Percentiles rank a stretch among this genome's conserved stretches.
Conservation (phyloP, 2,888 invertebrate genomes). For the Lepidochrysops patricia region DNA sequence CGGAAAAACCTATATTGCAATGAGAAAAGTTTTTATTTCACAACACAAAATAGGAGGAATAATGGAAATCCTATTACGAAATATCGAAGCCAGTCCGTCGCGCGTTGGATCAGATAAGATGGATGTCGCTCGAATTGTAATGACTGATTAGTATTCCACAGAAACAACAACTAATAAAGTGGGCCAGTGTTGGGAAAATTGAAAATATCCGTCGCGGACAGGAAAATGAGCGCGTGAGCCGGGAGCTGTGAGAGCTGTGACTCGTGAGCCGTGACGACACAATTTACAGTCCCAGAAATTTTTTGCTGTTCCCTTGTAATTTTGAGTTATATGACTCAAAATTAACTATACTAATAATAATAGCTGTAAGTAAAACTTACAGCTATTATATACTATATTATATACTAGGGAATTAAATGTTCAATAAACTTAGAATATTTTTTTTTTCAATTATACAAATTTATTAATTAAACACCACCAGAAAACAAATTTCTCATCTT, state of each 20-base stretch:
- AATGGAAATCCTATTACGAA: conserved; percentile 6
- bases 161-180: conserved; percentile 71
- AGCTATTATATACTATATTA: no score
- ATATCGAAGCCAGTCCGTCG: not conserved
- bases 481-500: not conserved
- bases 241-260: no score
- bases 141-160: conserved; percentile 64
- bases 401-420: no score
- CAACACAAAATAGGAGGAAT: not conserved
- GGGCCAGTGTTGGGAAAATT: conserved; percentile 64
- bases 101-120: conserved; percentile 20
- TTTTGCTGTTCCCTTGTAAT: not conserved
- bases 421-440: no score
- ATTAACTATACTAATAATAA: no score
- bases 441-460: no score
- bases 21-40: not conserved
- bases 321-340: no score
- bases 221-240: conserved; percentile 68
- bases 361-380: no score
- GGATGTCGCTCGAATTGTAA: conserved; percentile 57
- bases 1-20: not conserved
- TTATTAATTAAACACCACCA: no score
- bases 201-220: conserved; percentile 71
- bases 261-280: not conserved
- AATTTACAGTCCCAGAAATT: not conserved